Conservation (phyloP, 2,113 vertebrate species). For the Rousettus leschenaultii region DNA sequence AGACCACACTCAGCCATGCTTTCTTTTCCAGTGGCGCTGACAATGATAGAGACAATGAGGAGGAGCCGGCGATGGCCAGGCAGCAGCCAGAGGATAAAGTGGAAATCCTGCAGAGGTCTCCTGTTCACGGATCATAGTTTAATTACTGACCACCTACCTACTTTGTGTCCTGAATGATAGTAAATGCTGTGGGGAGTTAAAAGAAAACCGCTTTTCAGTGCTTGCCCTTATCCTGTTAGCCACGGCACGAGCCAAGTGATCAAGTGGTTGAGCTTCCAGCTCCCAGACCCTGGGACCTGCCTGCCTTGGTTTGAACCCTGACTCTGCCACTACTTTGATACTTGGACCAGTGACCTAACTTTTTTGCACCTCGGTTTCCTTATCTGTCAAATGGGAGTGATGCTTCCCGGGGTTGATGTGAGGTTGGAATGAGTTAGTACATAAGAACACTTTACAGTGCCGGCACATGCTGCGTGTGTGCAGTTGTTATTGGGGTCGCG, state of each 20-base stretch:
- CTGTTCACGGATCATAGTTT: neutral
- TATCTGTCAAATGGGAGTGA: neutral
- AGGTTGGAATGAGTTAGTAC: neutral
- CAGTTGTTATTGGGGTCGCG: neutral
- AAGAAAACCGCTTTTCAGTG: neutral
- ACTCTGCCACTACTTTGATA: neutral
- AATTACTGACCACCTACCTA: neutral
- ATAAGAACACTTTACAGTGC: neutral
- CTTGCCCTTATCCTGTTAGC: too few relatives aligned
- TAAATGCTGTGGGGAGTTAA: neutral
- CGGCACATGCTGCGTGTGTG: rapidly evolving
- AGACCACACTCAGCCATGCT: conserved; percentile 16
- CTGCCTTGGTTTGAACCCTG: neutral
- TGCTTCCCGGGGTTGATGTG: neutral
- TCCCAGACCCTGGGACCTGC: neutral
- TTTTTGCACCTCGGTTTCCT: neutral
- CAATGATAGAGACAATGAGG: neutral
- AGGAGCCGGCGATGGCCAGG: neutral
- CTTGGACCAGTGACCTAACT: neutral
- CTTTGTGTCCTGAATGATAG: neutral
- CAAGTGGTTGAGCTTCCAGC: neutral
- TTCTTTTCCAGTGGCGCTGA: neutral
- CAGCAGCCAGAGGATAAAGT: neutral
- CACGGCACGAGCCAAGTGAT: rapidly evolving
- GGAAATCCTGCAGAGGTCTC: neutral